Evolutionary conservation across 1,140 invertebrate species (phyloP).

Genomic region (Aporrectodea caliginosa): DNA sequence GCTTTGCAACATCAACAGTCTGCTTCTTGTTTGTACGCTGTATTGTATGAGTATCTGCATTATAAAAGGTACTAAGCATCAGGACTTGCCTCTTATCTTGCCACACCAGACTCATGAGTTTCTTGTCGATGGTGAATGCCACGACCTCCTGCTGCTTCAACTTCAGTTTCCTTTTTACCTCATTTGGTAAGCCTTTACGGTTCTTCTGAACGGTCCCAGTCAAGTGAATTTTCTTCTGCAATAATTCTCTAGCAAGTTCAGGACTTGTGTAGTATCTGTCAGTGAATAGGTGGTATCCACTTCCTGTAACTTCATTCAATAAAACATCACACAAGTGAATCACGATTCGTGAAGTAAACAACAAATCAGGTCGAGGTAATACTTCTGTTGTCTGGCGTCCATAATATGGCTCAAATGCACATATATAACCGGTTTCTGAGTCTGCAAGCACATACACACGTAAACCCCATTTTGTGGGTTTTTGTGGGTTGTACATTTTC

Average conservation of each 20-base stretch:
- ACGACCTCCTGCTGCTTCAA: neutral
- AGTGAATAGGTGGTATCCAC: slow-evolving; percentile 6
- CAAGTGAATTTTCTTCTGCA: neutral
- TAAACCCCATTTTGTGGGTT: neutral
- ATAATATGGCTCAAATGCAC: neutral
- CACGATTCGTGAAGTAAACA: neutral
- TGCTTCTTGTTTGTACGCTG: neutral
- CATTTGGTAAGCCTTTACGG: neutral
- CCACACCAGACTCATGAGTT: neutral
- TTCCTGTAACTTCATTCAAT: neutral
- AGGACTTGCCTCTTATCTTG: neutral
- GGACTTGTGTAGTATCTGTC: slow-evolving; percentile 10
- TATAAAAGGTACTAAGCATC: neutral
- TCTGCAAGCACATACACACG: neutral
- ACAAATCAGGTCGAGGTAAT: neutral
- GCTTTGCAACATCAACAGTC: slow-evolving; percentile 6
- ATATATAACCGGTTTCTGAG: neutral
- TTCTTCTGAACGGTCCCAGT: slow-evolving; percentile 13
- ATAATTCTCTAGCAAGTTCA: slow-evolving; percentile 10
- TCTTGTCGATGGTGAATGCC: neutral
- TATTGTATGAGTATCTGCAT: neutral
- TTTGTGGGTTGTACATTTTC: neutral
- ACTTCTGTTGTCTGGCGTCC: neutral
- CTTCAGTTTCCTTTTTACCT: neutral
- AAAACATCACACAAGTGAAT: neutral